Base-by-base conservation (phyloP, 2,113 vertebrate species). In the Epinephelus cyanopodus region DNA sequence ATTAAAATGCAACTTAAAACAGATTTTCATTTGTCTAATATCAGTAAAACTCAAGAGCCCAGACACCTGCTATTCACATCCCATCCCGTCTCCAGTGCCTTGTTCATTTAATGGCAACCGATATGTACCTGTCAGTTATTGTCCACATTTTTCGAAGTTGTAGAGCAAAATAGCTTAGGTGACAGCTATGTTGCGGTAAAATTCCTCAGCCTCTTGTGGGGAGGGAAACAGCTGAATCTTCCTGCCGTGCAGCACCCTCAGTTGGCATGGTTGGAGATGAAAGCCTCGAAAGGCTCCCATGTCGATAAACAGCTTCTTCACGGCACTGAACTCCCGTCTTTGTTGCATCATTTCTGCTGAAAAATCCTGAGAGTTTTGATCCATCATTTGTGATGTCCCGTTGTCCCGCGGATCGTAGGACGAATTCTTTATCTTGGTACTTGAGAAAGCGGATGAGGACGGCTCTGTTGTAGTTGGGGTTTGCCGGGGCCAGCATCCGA, bases 201-300 rank as follows among this genome's bases (percentile, higher is more conserved):
- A 33, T 33, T 67, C 47, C 19, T 54, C 67, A 7, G 67, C 50
- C 48, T 69, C 50, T 54, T 69, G 50, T 73, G 70, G 56, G 5
- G 42, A 60, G 3, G 56, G 45, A 47, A 73, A 61, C 70, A 73
- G 11, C n/a, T 73, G 39, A 2, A 73, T 60, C 23, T 60, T 72
- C 42, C 39, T 37, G 14, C 47, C 25, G 7, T 60, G 39, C 2
- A 61, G 56, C 23, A 61, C 39, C 27, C 18, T 14, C 42, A 62
- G 25, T 7, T 21, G 50, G 6, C 71, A 62, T 2, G 25, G 56
- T 4, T 74, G 42, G 42, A 50, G 42, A 4, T 29, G 71, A 33
- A 70, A 39, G 4, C 67, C 67, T 14, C 13, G 19, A 11, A 69
- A 54, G 3, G 67, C 7, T 3, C 67, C 67, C 27, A 39, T 54